These are phyloP conservation scores for Acrocyrtus sp. DNA, from an alignment of 2,888 invertebrate species.

Conservation along the genomic window DNA sequence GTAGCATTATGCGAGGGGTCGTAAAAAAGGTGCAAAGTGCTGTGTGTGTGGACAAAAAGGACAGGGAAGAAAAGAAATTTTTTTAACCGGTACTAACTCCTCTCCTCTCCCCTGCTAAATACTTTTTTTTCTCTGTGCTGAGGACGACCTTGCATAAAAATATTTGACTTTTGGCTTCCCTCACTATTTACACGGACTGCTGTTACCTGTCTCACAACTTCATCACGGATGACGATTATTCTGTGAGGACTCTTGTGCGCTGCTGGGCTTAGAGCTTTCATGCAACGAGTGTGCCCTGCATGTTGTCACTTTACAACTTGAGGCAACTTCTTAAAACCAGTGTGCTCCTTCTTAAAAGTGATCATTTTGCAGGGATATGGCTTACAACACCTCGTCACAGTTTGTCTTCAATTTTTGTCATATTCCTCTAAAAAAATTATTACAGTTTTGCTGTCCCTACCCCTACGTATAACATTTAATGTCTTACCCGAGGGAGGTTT, in stretches of 20 bases:
- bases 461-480: background rate
- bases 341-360: too few relatives aligned
- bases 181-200: too few relatives aligned
- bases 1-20: conserved; percentile 16
- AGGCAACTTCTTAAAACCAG: too few relatives aligned
- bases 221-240: too few relatives aligned
- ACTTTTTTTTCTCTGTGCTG: too few relatives aligned
- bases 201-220: too few relatives aligned
- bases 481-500: background rate
- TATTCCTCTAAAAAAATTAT: too few relatives aligned
- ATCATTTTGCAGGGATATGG: too few relatives aligned
- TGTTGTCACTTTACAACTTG: conserved; percentile 5
- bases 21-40: conserved; percentile 52
- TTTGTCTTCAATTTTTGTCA: too few relatives aligned
- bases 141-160: background rate
- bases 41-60: conserved; percentile 23
- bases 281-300: conserved; percentile 11
- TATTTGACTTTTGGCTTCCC: too few relatives aligned
- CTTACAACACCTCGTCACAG: too few relatives aligned
- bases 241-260: background rate
- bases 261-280: background rate
- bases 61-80: conserved; percentile 7
- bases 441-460: background rate
- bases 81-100: background rate
- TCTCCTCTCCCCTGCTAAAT: background rate